Evolutionary conservation across 2,888 invertebrate genomes (phyloP), one percentile per base, ranked within the genome.

Genomic region (Watsonalla binaria): DNA sequence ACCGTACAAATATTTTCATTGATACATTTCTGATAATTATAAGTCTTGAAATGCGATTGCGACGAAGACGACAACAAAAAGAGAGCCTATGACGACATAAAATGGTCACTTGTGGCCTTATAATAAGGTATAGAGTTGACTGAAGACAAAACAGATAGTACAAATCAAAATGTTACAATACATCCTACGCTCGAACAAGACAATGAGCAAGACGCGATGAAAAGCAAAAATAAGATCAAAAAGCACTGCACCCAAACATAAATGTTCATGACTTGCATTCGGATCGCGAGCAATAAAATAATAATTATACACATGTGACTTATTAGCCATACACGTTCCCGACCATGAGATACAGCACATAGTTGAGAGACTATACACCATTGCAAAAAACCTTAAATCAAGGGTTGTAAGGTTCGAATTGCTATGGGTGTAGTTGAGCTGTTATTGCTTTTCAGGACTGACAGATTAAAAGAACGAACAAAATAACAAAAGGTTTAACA

Each of bases 241-340:
- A 77, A 68, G 55, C 68, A 72, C 63, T 70, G 75, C 76, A 82
- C 76, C 82, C 78, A 82, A 82, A 82, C 80, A 81, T 68, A 72
- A 70, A 65, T 76, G 79, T 66, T 74, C 82, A 82, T 86, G 84
- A 84, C 82, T 85, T 78, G 86, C 84, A 81, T 84, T 83, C 84
- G 79, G 72, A 83, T 79, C 69, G 79, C 76, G 70, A 66, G 78
- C 86, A 86, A 87, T 88, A 88, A 89, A 88, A 88, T 87, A 87
- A 89, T 89, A 88, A 90, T 90, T 89, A 87, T 86, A 88, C 86
- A 84, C 87, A 84, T 86, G 85, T 85, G 86, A 89, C 86, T 86
- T 89, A 89, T 89, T 88, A 88, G 82, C 82, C 76, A 67, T 80
- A 81, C 82, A 80, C 74, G 79, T 80, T 79, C 76, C 76, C 76